A percentile compares a stretch with the other conserved stretches of the same genome.
These are phyloP conservation scores for Macropus fuliginosus DNA, from an alignment of 2,797 vertebrate species.

Conservation along the genomic window DNA sequence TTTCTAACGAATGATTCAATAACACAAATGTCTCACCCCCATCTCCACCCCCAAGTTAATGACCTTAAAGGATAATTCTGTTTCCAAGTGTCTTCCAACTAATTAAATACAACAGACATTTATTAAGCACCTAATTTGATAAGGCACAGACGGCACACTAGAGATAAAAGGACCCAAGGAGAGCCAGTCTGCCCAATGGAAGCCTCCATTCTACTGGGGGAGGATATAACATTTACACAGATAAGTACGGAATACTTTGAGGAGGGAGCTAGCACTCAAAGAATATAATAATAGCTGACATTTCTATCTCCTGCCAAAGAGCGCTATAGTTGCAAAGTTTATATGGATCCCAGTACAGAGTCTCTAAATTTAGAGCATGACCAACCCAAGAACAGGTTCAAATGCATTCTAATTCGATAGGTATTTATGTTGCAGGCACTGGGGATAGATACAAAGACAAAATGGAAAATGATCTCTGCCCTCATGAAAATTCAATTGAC, in stretches of 20 bases:
- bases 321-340: slow-evolving; percentile 36
- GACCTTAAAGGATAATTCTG: slow-evolving; percentile 31
- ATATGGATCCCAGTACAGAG: slow-evolving; percentile 9
- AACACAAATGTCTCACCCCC: slow-evolving; percentile 3
- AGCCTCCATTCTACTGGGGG: not conserved
- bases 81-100: slow-evolving; percentile 31
- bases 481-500: not conserved
- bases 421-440: not conserved
- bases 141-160: not conserved
- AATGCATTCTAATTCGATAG: not conserved
- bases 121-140: slow-evolving; percentile 21
- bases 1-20: slow-evolving; percentile 64
- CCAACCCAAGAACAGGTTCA: not conserved
- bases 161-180: not conserved
- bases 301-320: not conserved
- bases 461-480: not conserved
- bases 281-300: slow-evolving; percentile 2
- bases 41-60: slow-evolving; percentile 51
- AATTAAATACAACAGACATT: slow-evolving; percentile 47
- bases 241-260: not conserved
- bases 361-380: slow-evolving; percentile 38
- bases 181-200: not conserved
- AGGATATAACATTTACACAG: not conserved
- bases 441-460: not conserved
- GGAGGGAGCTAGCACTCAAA: not conserved